Percentiles rank a stretch among this genome's conserved stretches.
Conservation (phyloP, 2,888 invertebrate species). For the Ophion costatus region DNA sequence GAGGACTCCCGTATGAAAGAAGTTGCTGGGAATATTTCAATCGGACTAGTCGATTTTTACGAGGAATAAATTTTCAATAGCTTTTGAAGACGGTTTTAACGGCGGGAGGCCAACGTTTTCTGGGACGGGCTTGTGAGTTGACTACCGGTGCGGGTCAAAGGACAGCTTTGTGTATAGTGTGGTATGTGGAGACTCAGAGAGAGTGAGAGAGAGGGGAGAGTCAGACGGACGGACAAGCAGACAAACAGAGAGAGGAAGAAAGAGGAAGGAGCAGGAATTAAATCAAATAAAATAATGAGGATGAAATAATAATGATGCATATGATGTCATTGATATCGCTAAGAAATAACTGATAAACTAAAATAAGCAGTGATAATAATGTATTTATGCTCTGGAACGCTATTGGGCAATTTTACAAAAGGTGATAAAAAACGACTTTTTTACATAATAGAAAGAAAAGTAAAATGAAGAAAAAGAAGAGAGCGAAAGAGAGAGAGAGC, state of each 20-base stretch:
- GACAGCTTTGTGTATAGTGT: conserved; percentile 26
- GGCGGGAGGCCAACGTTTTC: conserved; percentile 1
- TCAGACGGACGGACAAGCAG: background rate
- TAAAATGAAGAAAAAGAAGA: too few relatives aligned
- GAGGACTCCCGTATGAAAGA: background rate
- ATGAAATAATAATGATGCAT: too few relatives aligned
- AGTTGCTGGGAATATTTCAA: background rate
- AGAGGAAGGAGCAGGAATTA: too few relatives aligned
- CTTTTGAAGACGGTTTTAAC: background rate
- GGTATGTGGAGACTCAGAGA: background rate
- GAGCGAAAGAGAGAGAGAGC: too few relatives aligned
- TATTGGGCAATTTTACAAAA: too few relatives aligned
- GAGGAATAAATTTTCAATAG: conserved; percentile 23
- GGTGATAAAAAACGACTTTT: too few relatives aligned
- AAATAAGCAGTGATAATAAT: too few relatives aligned
- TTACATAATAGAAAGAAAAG: too few relatives aligned
- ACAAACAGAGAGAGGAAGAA: background rate
- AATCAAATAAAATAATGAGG: too few relatives aligned
- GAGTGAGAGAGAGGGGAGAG: conserved; percentile 11
- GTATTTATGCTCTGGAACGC: too few relatives aligned
- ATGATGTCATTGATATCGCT: too few relatives aligned
- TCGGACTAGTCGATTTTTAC: background rate
- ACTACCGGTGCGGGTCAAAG: conserved; percentile 18
- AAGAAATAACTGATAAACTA: too few relatives aligned
- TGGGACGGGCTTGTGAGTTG: background rate